Conservation (phyloP, 2,797 vertebrate species). For the Spinus olivaceus region DNA sequence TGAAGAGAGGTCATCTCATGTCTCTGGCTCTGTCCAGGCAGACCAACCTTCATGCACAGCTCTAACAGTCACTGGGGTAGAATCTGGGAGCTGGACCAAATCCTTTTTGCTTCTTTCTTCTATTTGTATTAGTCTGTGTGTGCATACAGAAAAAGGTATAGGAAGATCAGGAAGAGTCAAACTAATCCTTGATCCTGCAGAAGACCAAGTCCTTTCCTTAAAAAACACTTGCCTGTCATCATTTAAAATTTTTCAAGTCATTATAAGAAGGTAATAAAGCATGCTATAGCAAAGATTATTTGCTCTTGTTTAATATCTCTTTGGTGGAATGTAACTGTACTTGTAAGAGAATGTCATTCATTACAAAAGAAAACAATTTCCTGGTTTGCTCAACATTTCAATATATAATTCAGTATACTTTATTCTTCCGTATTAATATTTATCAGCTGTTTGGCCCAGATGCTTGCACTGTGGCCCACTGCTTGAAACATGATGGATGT, state of each 20-base stretch:
- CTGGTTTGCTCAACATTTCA: neutral
- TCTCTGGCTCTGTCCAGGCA: neutral
- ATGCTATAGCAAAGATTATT: neutral
- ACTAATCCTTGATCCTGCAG: neutral
- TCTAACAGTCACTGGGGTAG: neutral
- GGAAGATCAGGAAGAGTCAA: neutral
- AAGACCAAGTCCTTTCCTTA: neutral
- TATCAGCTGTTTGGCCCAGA: neutral
- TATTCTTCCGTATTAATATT: constrained; percentile 1
- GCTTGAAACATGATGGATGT: neutral
- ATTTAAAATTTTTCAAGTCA: neutral
- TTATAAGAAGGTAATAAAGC: neutral
- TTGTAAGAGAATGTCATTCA: neutral
- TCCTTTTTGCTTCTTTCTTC: neutral
- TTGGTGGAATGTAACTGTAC: neutral
- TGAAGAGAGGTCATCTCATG: neutral
- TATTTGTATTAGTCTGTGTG: neutral
- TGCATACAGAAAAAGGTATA: neutral
- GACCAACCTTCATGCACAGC: neutral
- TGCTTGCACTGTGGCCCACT: neutral
- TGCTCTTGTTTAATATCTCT: neutral
- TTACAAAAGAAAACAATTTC: neutral
- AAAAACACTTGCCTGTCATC: neutral
- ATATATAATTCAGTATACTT: neutral
- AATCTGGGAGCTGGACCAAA: neutral